phyloP scores from a whole-genome alignment of 2,888 invertebrate genomes.

The Drosophila formosana region DNA sequence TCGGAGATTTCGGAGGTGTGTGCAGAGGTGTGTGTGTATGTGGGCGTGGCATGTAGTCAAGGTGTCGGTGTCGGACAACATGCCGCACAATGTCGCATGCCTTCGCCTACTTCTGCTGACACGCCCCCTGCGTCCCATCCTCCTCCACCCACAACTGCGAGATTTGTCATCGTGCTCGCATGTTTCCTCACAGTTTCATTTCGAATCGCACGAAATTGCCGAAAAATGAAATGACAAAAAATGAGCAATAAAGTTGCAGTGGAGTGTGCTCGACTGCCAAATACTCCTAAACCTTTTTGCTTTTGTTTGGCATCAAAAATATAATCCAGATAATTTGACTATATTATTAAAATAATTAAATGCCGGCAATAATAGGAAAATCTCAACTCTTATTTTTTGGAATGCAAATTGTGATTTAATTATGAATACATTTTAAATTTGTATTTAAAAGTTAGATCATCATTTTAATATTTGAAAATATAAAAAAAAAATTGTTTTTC shows the following conservation, averaged over 20 bases:
- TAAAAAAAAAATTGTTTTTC: no score
- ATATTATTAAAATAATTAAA: no score
- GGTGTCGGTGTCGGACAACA: constrained; percentile 20
- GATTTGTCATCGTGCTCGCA: constrained; percentile 44
- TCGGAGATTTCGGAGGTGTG: constrained; percentile 18
- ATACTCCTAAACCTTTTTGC: not conserved
- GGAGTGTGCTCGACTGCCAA: not conserved
- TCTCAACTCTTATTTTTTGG: no score
- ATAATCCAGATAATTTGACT: no score
- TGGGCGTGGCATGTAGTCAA: constrained; percentile 15
- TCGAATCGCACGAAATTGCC: constrained; percentile 47
- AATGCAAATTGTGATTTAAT: no score
- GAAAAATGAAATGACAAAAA: not conserved
- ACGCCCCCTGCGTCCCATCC: not conserved
- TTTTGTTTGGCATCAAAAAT: no score
- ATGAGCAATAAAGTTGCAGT: not conserved
- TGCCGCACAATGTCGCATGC: constrained; percentile 9
- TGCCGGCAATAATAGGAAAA: no score
- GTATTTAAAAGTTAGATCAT: no score
- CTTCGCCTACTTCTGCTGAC: not conserved
- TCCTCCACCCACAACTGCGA: not conserved
- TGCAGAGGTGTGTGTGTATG: constrained; percentile 21
- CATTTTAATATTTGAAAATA: no score
- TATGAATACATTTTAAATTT: no score
- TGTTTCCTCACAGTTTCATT: constrained; percentile 44